Evolutionary conservation across 2,888 invertebrate species (phyloP), one percentile per base, ranked within the genome.

Genomic region (Thera obeliscata): DNA sequence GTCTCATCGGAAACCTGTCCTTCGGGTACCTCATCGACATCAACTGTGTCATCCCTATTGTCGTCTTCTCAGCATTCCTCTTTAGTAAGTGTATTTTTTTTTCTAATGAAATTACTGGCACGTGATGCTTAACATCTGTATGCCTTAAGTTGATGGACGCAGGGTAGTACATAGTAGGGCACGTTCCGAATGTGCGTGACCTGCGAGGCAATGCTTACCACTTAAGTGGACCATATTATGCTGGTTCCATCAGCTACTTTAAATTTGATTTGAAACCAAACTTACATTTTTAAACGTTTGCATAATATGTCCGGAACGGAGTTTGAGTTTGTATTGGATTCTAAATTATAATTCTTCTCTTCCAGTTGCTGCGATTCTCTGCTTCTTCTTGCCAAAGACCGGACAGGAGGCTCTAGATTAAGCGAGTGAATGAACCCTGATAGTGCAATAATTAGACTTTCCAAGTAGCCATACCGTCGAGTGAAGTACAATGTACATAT

Each of bases 11-110:
- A 72, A 97, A 97, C 89, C 89, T 97, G 75, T 89, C 96, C 56
- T 97, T 97, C 83, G 97, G 97, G 68, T 96, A 96, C 88, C 94
- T 97, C 74, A 96, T 97, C 76, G 97, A 97, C 91, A 94, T 96
- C 79, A 96, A 96, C 85, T 97, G 97, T 83, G 95, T 95, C 67
- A 90, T 97, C 73, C 97, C 97, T 38, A 96, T 97, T 66, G 94
- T 96, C 55, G 85, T 97, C 66, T 97, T 97, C 88, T 94, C 96
- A 75, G 94, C 95, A 80, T 95, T 97, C 94, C 89, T 97, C 69
- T 95, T 97, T 80, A 91, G 97, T 97, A 88, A 95, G 95, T 62
- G 35, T 35, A 2, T 48, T 56, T 46, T 7, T 7, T 3, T 0
- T 22, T 22, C 22, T 22, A 1, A 22, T 22, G 22, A 22, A 22